Evolutionary conservation across 2,888 invertebrate species (phyloP), one percentile per base, ranked within the genome.

Genomic region (Unio delphinus): DNA sequence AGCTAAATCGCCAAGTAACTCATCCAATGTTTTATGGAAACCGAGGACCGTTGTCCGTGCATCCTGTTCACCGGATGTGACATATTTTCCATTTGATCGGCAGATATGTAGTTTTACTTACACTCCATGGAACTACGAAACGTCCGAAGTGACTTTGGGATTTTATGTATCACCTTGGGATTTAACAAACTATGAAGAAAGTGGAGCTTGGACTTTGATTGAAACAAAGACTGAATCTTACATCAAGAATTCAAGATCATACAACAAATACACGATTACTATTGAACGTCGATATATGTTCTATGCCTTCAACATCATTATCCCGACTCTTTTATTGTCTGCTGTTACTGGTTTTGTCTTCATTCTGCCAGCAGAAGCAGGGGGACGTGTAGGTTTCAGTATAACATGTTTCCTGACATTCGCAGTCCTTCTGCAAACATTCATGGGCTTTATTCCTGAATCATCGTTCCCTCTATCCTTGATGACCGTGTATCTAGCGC

Each of bases 31-130:
- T 61, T 20, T 8, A n/a, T 61, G 61, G 61, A 6, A 28, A 11
- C 61, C 61, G 1, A 23, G 61, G 23, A 6, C 15, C 6, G 23
- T 61, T 20, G 18, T 61, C 18, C 18, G n/a, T 1, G 61, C 61
- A 20, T n/a, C 61, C n/a, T 61, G 61, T 28, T 26, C 61, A 61
- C 28, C 61, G 28, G 28, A 61, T 61, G 61, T 61, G 23, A 28
- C 23, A 61, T 61, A 26, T 28, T 61, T 26, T 28, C 61, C 61
- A 28, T 61, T 23, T 17, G 61, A 61, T 56, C 15, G 56, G 56
- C 64, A 23, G 26, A 55, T 26, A n/a, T n/a, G 56, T 18, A 45
- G 18, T 28, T 23, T 23, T 45, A 55, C 34, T 57, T 55, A 30
- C 23, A 20, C 64, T 17, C 28, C 18, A 28, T 64, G 55, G 26